Evolutionary conservation across 1,140 invertebrate species (phyloP), one percentile per base, ranked within the genome.

Genomic region (Sycobia sp.): DNA sequence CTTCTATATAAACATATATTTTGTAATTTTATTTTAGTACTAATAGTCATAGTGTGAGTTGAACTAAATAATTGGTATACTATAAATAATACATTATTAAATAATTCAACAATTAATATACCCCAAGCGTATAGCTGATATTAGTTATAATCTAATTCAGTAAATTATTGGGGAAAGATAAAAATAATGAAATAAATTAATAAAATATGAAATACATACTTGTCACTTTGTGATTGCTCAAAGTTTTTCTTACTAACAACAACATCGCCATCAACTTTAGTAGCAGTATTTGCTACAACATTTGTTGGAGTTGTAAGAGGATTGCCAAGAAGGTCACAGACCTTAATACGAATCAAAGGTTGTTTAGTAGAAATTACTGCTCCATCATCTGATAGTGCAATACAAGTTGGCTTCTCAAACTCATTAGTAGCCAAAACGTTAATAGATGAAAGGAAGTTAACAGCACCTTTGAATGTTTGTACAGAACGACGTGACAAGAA

Each of bases 401-500:
- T 88, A 70, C 90, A 91, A 41, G 94, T 86, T 23, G 93, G 93
- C 46, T 75, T 79, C 29, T 78, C 76, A 74, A 87, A 86, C 75
- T 89, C 86, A 68, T 90, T 90, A 2, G 79, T 83, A 14, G 89
- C 86, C 11, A 94, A 82, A 27, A 85, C 83, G 64, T 86, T 85
- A n/a, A 96, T 81, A 0, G 91, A 90, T 61, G 94, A 90, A 2
- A 96, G 76, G 20, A 98, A 83, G 57, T 89, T 85, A 39, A 88
- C 87, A 11, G 90, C 91, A 29, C 93, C 93, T 76, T 92, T 92
- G 0, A 90, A 82, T 23, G 91, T 89, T 75, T 93, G 93, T 3
- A 97, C 94, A 50, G 92, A 94, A 69, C 90, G 89, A 32, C 96
- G 86, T n/a, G 90, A 93, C 38, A 97, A 79, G 68, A 98, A 87